Base-by-base conservation (phyloP, 2,113 vertebrate species). In the Gasterosteus aculeatus region DNA sequence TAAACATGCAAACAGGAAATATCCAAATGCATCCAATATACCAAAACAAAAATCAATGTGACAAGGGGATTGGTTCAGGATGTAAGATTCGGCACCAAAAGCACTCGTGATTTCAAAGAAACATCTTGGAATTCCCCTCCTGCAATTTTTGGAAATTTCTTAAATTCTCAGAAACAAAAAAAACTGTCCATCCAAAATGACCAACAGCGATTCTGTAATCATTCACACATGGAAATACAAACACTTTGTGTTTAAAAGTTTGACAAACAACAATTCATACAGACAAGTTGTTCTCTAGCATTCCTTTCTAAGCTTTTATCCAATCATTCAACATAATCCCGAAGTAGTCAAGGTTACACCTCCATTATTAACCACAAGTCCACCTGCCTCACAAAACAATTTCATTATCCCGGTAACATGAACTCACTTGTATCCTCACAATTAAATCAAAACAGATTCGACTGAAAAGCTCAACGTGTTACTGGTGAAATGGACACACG, bases 21-120 rank as follows among this genome's bases (percentile, higher is more conserved):
- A 67, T 29, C 39, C 33, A n/a, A 29, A 33, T 57, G 15, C n/a
- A 22, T 51, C 10, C 22, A 29, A 22, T 7, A 60, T 9, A 76
- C 11, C 29, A 10, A 65, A 84, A 80, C 33, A 60, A 57, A 78
- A 69, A 84, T n/a, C 10, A 81, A 60, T 0, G 18, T 22, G 10
- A 9, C 26, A 16, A 46, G 18, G 62, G 41, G n/a, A 63, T 58
- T 33, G 4, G 31, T 33, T 22, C 49, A 58, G 33, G n/a, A 51
- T 46, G 53, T 35, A 66, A 66, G 8, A 72, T 75, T 9, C 31
- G 26, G 3, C 56, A 19, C 61, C 26, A 46, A 7, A 10, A 41
- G 29, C 6, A 16, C 41, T 77, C 66, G 31, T 56, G 68, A 66
- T 75, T 80, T 83, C 18, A 9, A 10, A 14, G 71, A 71, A 88